Evolutionary conservation across 92 coral and sea anemone genomes (phyloP).

Genomic region (Parazoanthus swiftii): DNA sequence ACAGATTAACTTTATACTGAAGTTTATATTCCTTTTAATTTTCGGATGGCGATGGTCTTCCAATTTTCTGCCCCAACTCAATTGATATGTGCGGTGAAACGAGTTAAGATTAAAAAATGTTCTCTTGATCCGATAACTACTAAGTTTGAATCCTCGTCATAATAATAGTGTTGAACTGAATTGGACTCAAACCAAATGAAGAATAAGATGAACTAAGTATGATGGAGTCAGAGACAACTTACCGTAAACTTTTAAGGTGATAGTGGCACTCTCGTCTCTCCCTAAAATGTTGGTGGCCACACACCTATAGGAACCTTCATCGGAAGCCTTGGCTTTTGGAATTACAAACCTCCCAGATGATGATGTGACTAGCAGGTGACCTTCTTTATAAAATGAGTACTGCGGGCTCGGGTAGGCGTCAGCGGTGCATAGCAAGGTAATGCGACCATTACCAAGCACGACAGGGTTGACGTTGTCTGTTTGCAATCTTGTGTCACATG

Average conservation of each 20-base stretch:
- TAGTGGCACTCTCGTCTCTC: constrained; percentile 47
- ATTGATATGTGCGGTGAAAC: too few species aligned
- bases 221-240: neutral
- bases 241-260: constrained; percentile 62
- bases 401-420: constrained; percentile 66
- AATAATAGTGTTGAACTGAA: too few species aligned
- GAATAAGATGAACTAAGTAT: too few species aligned
- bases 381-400: constrained; percentile 58
- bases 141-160: too few species aligned
- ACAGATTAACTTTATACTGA: too few species aligned
- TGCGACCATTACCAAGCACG: constrained; percentile 72
- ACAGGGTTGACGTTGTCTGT: constrained; percentile 56
- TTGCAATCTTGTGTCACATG: constrained; percentile 53
- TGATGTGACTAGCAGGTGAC: constrained; percentile 46
- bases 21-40: too few species aligned
- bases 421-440: constrained; percentile 63
- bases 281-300: constrained; percentile 62
- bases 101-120: too few species aligned
- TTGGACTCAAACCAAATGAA: too few species aligned
- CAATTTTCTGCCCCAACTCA: too few species aligned
- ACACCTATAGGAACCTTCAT: constrained; percentile 64
- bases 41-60: too few species aligned
- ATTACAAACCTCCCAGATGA: constrained; percentile 51
- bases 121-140: too few species aligned
- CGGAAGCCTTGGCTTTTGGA: constrained; percentile 57